Conservation (phyloP, 2,113 vertebrate species). For the Carollia perspicillata region DNA sequence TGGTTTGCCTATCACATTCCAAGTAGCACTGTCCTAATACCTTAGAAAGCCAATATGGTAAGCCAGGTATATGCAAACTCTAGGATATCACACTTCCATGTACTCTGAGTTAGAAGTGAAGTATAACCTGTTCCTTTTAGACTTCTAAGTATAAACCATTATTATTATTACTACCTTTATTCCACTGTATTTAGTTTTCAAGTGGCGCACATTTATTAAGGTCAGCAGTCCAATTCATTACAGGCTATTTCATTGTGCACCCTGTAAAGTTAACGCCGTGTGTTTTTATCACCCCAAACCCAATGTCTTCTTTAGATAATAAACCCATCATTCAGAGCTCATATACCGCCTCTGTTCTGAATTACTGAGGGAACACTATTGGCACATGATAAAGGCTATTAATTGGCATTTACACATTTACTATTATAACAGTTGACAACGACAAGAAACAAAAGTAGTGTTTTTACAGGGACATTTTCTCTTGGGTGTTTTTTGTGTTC, state of each 20-base stretch:
- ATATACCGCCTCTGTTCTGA: not conserved
- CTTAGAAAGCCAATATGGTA: not conserved
- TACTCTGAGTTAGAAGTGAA: not conserved
- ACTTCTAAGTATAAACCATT: not conserved
- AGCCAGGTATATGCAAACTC: not conserved
- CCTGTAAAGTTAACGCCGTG: not conserved
- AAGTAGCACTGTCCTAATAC: not conserved
- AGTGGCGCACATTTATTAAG: not conserved
- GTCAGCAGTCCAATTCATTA: not conserved
- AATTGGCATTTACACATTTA: slow-evolving; percentile 4
- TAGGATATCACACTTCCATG: not conserved
- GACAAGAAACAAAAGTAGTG: not conserved
- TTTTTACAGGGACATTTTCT: slow-evolving; percentile 34
- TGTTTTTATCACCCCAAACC: slow-evolving; percentile 7
- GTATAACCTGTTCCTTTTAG: not conserved
- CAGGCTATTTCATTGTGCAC: not conserved
- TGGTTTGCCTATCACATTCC: not conserved
- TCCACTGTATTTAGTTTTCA: not conserved
- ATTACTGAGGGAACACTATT: not conserved
- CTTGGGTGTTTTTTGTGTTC: not conserved
- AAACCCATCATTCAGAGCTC: not conserved
- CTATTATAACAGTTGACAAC: not conserved
- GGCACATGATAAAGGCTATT: not conserved
- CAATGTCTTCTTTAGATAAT: slow-evolving; percentile 41
- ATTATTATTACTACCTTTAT: not conserved